phyloP scores from a whole-genome alignment of 2,113 vertebrate species.

The Xenus cinereus region DNA sequence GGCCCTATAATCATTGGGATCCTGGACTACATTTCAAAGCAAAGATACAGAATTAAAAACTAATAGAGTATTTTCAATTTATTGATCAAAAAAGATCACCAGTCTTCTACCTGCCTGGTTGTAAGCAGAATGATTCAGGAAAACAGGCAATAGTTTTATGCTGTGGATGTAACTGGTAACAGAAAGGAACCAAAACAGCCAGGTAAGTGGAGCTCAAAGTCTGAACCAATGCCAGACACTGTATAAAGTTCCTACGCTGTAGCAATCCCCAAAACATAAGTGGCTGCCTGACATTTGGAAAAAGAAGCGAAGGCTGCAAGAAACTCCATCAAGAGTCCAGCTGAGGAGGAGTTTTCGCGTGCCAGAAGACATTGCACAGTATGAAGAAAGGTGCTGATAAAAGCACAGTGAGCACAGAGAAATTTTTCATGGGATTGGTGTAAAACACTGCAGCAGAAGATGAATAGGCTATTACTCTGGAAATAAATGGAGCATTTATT shows the following conservation, averaged over 20 bases:
- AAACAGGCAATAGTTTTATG: not conserved
- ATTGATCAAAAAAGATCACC: not conserved
- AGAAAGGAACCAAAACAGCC: not conserved
- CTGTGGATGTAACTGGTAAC: not conserved
- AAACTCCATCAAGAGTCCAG: not conserved
- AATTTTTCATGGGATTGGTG: not conserved
- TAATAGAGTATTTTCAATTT: not conserved
- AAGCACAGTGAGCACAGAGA: not conserved
- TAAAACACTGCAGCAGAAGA: not conserved
- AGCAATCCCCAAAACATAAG: not conserved
- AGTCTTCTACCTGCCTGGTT: not conserved
- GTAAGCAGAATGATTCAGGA: not conserved
- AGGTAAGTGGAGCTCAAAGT: not conserved
- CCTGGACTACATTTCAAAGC: not conserved
- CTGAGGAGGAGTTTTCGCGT: rapidly evolving
- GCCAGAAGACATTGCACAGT: not conserved
- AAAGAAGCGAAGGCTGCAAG: not conserved
- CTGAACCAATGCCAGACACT: not conserved
- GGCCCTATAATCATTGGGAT: not conserved
- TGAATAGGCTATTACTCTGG: not conserved
- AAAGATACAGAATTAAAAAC: not conserved
- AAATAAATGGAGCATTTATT: not conserved
- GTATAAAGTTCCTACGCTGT: not conserved
- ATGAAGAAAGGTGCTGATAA: not conserved
- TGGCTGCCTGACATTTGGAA: not conserved